phyloP scores from a whole-genome alignment of 1,140 invertebrate genomes.

The Cherax destructor region DNA sequence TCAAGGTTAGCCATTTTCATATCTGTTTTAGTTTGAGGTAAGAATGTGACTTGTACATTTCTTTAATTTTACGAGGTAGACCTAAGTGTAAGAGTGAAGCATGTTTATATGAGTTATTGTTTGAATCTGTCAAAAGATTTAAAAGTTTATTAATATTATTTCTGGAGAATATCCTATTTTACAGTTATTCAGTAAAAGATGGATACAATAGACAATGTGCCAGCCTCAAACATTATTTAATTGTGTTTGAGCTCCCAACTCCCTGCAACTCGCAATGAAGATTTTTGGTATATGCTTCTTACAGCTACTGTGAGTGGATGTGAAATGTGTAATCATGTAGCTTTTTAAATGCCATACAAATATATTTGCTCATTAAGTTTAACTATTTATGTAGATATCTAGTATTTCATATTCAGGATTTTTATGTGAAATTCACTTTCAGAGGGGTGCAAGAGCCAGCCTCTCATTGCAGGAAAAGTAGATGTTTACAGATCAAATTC shows the following conservation, averaged over 20 bases:
- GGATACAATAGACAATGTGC: neutral
- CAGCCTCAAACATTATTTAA: neutral
- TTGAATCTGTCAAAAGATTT: conserved; percentile 16
- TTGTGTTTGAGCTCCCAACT: neutral
- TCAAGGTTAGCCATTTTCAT: conserved; percentile 22
- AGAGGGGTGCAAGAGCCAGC: conserved; percentile 8
- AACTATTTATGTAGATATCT: conserved; percentile 65
- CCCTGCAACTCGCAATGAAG: neutral
- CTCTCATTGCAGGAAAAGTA: conserved; percentile 34
- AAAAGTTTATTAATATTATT: neutral
- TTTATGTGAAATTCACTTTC: conserved; percentile 36
- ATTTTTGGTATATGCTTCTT: conserved; percentile 8
- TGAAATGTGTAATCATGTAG: conserved; percentile 53
- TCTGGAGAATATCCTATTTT: neutral
- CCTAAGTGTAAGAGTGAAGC: neutral
- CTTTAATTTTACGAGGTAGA: conserved; percentile 7
- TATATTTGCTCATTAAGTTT: conserved; percentile 66
- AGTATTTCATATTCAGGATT: conserved; percentile 58
- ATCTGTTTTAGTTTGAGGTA: conserved; percentile 20
- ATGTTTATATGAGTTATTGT: conserved; percentile 33
- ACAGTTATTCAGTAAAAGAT: neutral
- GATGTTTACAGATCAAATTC: conserved; percentile 5
- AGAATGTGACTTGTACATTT: neutral
- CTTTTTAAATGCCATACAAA: conserved; percentile 63
- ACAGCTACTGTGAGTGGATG: conserved; percentile 38